A percentile compares a stretch with the other conserved stretches of the same genome.
These are phyloP conservation scores for Drosophila nr. fundita DNA, from an alignment of 2,888 invertebrate genomes.

Conservation along the genomic window DNA sequence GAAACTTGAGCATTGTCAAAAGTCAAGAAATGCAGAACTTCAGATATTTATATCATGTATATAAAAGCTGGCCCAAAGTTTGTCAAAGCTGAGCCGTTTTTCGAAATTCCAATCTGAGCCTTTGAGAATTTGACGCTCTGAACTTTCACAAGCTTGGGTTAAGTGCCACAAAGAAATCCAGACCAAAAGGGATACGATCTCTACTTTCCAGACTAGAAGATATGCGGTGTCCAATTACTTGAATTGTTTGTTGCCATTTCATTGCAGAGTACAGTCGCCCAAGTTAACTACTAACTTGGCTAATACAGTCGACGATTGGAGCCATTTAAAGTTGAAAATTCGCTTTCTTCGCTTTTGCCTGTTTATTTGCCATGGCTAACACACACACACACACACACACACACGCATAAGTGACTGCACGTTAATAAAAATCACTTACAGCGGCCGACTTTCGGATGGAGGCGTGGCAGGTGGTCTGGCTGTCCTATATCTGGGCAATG, in stretches of 20 bases:
- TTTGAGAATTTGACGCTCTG: too few relatives aligned
- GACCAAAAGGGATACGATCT: not conserved
- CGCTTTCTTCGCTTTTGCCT: slow-evolving; percentile 12
- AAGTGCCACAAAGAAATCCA: not conserved
- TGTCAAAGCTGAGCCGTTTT: not conserved
- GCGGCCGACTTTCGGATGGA: slow-evolving; percentile 18
- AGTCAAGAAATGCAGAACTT: not conserved
- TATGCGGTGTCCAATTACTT: not conserved
- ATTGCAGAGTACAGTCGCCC: not conserved
- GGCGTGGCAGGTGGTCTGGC: not conserved
- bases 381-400: not conserved
- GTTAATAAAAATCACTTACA: slow-evolving; percentile 72
- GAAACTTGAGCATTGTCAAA: not conserved
- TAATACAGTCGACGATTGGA: not conserved
- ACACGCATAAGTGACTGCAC: slow-evolving; percentile 63
- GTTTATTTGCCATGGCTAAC: slow-evolving; percentile 18
- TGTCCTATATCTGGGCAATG: slow-evolving; percentile 36
- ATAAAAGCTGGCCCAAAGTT: not conserved
- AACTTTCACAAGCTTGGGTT: not conserved
- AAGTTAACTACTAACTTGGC: not conserved
- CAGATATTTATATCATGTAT: not conserved
- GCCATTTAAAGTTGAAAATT: slow-evolving; percentile 31
- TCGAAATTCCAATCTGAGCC: not conserved
- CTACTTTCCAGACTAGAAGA: not conserved
- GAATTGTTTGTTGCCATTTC: not conserved